A percentile compares a stretch with the other conserved stretches of the same genome.
Evolutionary conservation across 2,797 vertebrate species (phyloP).

Genomic region (Malacoctenus gilli): DNA sequence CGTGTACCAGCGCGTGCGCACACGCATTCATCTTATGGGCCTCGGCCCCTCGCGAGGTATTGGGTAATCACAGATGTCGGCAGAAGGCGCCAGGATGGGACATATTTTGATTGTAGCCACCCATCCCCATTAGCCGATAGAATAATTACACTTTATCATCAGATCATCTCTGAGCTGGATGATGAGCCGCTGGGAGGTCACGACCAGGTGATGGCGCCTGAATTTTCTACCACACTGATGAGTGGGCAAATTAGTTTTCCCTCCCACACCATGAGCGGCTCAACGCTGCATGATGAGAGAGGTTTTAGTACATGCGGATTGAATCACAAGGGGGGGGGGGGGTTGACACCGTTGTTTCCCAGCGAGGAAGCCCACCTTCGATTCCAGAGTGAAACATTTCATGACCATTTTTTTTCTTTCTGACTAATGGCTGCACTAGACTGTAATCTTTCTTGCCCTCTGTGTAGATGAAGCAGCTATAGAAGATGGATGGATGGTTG

Average conservation of each 20-base stretch:
- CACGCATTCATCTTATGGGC: neutral
- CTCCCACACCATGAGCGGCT: slow-evolving; percentile 3
- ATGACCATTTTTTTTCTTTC: too few relatives aligned
- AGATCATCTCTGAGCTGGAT: slow-evolving; percentile 29
- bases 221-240: slow-evolving; percentile 7
- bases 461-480: too few relatives aligned
- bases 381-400: too few relatives aligned
- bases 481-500: neutral
- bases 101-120: slow-evolving; percentile 46
- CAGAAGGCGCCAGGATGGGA: slow-evolving; percentile 40
- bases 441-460: too few relatives aligned
- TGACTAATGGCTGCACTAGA: too few relatives aligned
- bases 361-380: too few relatives aligned
- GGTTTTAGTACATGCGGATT: too few relatives aligned
- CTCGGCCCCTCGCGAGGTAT: slow-evolving; percentile 18
- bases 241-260: slow-evolving; percentile 3
- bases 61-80: slow-evolving; percentile 59
- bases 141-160: slow-evolving; percentile 54
- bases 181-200: slow-evolving; percentile 8
- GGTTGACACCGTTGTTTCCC: too few relatives aligned
- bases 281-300: neutral
- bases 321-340: too few relatives aligned
- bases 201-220: slow-evolving; percentile 11
- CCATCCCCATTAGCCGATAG: slow-evolving; percentile 52
- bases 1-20: neutral